Base-by-base conservation (phyloP, 2,888 invertebrate species). In the Sinotaia quadrata region DNA sequence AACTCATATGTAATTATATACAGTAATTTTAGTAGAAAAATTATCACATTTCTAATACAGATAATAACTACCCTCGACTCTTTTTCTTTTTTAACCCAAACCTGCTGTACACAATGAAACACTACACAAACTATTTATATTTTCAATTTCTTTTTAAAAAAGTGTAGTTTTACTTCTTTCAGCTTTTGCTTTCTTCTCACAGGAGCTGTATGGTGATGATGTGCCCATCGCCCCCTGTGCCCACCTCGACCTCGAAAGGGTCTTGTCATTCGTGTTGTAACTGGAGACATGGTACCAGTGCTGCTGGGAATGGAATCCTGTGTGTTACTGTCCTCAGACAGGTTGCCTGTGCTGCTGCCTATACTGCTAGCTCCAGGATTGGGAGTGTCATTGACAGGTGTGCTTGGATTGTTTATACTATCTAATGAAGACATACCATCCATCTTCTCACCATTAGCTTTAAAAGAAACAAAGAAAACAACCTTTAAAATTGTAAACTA, bases 271-370 rank as follows among this genome's bases (percentile, higher is more conserved):
- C 63, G 54, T 31, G 67, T 54, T 15, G 69, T 67, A 21, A 70
- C 65, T n/a, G 75, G 69, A 12, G 68, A 69, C 18, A 63, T 73
- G 29, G 74, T 75, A 58, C 78, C 60, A 65, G 80, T 59, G 44
- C 77, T 72, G 61, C 81, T 78, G 31, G 80, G 75, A 21, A 79
- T 72, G n/a, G 83, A 83, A 33, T 84, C 84, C 68, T 81, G 80
- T 68, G 77, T 81, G 69, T 80, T 81, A 60, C 83, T 84, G 75
- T 83, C 83, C 76, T 83, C 84, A 7, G 81, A 85, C 34, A 84
- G 67, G 73, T 80, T 81, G 85, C 89, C 73, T 83, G 88, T 74
- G 68, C 78, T 79, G 67, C 75, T 78, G 37, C 75, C 72, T 44
- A 63, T 41, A 44, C 66, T 65, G 49, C 47, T 68, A 27, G 69